Evolutionary conservation across 2,888 invertebrate species (phyloP).

Genomic region (Odiellus spinosus): DNA sequence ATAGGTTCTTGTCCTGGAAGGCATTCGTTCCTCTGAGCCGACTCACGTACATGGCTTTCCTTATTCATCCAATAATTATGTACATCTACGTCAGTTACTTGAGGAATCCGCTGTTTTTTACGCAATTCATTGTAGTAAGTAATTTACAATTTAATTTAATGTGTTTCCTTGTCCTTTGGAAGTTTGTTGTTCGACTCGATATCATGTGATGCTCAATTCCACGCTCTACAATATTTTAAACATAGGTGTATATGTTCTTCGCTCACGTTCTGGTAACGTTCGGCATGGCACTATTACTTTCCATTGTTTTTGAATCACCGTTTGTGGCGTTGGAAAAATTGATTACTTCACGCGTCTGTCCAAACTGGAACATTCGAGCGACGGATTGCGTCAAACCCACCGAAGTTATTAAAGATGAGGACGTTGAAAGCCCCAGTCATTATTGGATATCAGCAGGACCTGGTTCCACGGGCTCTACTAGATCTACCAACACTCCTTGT

Average conservation of each 20-base stretch:
- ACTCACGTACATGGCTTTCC: slow-evolving; percentile 11
- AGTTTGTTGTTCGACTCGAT: too few species aligned
- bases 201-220: neutral
- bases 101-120: slow-evolving; percentile 13
- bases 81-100: slow-evolving; percentile 15
- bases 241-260: slow-evolving; percentile 16
- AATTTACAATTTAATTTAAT: neutral
- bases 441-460: too few species aligned
- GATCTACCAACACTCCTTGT: too few species aligned
- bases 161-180: too few species aligned
- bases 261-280: slow-evolving; percentile 15
- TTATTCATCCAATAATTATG: slow-evolving; percentile 16
- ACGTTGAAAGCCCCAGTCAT: too few species aligned
- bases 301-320: slow-evolving; percentile 15
- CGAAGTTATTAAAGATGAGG: too few species aligned
- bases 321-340: slow-evolving; percentile 15
- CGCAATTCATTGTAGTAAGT: slow-evolving; percentile 16
- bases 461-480: too few species aligned
- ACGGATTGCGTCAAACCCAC: too few species aligned
- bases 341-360: slow-evolving; percentile 2
- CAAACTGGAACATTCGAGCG: too few species aligned
- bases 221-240: neutral
- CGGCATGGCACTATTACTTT: slow-evolving; percentile 13
- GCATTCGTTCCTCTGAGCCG: slow-evolving; percentile 16
- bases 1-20: slow-evolving; percentile 13